Base-by-base conservation (phyloP, 2,888 invertebrate species). In the Cremastobaeus sp. region DNA sequence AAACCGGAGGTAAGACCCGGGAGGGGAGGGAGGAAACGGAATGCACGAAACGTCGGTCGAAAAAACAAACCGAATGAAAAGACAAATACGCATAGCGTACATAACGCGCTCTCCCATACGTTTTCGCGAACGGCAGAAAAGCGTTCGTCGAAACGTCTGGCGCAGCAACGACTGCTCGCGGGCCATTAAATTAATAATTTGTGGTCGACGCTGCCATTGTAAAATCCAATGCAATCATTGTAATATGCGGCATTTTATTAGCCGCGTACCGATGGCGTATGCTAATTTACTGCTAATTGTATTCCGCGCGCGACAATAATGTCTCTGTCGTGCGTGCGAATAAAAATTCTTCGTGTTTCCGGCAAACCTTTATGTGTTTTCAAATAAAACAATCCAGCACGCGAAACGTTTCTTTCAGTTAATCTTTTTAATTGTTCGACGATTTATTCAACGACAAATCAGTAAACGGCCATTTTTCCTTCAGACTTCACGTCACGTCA, bases 211-310 rank as follows among this genome's bases (percentile, higher is more conserved):
- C 79, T 65, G 84, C 81, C 82, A 86, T 85, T 87, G 86, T 86
- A 84, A 84, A 84, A 84, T 85, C 84, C 81, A 81, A 85, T 83
- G 86, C 85, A 86, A 86, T 87, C 85, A 85, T 86, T 86, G 84
- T 86, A 86, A 86, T 85, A 84, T 83, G 83, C 81, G 78, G 81
- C 82, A 86, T 86, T 87, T 87, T 86, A 87, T 85, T 86, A 85
- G 87, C 85, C 83, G 77, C 55, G 74, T 76, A 76, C 81, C 82
- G 79, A 74, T 76, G 73, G 78, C 80, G 79, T 82, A 86, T 84
- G 86, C 82, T 86, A 87, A 87, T 88, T 88, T 87, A 88, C 87
- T 87, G 87, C 87, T 87, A 88, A 88, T 87, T 87, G 87, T 87
- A 84, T 86, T 86, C 84, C 85, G 79, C 82, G 74, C 77, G 82